Base-by-base conservation (phyloP, 2,888 invertebrate genomes). In the Yponomeuta evonymella region DNA sequence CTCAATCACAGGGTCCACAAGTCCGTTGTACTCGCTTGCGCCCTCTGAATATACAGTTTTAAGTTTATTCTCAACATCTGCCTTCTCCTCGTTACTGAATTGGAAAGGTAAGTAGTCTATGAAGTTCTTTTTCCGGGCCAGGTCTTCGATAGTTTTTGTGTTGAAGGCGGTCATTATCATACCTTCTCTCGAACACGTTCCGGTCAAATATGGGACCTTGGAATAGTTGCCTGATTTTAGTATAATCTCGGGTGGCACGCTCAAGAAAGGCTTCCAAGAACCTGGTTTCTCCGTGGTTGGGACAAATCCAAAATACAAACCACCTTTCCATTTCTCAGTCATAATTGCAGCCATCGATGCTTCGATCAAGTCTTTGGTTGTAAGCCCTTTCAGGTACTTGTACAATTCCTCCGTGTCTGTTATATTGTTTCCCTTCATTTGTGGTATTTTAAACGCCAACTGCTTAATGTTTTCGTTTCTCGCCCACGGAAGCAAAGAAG, bases 181-280 rank as follows among this genome's bases (percentile, higher is more conserved):
- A 15, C 93, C 93, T 76, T 93, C 93, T 11, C 88, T 80, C 10
- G 84, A 79, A 73, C 91, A 91, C 75, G 89, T 89, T 6, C 94
- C 94, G 66, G 87, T 77, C 74, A 94, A 88, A 33, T 86, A 88
- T 0, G 93, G 93, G 0, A 93, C 88, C 78, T 90, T 89, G 29
- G 79, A 79, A 73, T 92, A 92, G 51, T 91, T 79, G 51, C 93
- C 93, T 58, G 77, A 75, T 6, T 74, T 73, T 43, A 93, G 81
- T 71, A 87, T 77, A 69, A 87, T 78, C 64, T 90, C 83, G 0
- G 93, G 84, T 15, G 85, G 81, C 70, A 87, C 83, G 6, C 86
- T 78, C 30, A 94, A 75, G 76, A 94, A 93, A 6, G 87, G 83
- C 72, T 88, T 87, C 80, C 90, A 88, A 58, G 87, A 86, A 43